These are phyloP conservation scores for Trissonchulus sp. DNA, from an alignment of 2,888 invertebrate genomes.

Conservation along the genomic window DNA sequence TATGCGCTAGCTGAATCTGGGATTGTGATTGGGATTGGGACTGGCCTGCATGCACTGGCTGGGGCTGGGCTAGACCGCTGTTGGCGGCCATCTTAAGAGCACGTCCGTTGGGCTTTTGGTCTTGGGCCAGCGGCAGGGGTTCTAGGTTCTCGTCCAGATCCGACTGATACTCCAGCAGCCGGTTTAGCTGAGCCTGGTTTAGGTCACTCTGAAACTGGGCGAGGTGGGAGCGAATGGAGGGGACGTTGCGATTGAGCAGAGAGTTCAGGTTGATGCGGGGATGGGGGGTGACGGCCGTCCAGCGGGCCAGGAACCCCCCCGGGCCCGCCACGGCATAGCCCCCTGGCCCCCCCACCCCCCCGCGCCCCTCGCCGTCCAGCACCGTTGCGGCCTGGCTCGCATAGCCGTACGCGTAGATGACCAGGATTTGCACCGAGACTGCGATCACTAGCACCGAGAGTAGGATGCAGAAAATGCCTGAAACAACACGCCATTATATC, in stretches of 20 bases:
- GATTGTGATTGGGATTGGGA: too few relatives aligned
- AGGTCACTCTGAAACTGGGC: constrained; percentile 13
- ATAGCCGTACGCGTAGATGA: background rate
- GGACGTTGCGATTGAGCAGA: constrained; percentile 30
- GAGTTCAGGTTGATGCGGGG: constrained; percentile 27
- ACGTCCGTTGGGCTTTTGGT: background rate
- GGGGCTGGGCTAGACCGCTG: too few relatives aligned
- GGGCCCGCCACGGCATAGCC: background rate
- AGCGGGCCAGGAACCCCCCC: background rate
- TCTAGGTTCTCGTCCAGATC: background rate
- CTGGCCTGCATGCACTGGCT: too few relatives aligned
- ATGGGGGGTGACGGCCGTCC: background rate
- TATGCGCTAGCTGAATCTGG: too few relatives aligned
- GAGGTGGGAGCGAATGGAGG: constrained; percentile 25
- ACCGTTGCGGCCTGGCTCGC: background rate
- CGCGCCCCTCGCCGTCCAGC: background rate
- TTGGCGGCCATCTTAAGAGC: background rate
- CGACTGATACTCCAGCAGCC: constrained; percentile 7
- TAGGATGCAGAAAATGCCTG: background rate
- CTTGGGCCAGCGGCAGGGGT: background rate
- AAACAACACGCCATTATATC: too few relatives aligned
- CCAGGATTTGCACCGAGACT: background rate
- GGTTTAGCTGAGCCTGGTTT: constrained; percentile 2
- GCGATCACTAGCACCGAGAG: background rate
- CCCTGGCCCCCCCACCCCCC: background rate